These are phyloP conservation scores for Dascyllus trimaculatus DNA, from an alignment of 2,113 vertebrate species.

Conservation along the genomic window DNA sequence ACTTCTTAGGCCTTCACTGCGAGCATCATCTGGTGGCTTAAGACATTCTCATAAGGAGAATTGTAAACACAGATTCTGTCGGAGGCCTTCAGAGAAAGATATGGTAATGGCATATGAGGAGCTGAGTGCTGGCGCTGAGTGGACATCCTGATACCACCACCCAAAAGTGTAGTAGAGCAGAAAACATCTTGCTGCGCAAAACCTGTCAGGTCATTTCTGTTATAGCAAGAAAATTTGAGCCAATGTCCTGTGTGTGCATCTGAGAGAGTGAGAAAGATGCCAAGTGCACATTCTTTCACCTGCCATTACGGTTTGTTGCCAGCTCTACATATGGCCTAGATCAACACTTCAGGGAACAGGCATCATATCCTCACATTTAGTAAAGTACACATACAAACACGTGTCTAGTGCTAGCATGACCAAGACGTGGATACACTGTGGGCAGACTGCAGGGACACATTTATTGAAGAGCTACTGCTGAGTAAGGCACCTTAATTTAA, in stretches of 20 bases:
- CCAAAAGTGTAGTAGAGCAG: conserved; percentile 78
- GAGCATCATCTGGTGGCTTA: conserved; percentile 38
- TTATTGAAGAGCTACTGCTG: conserved; percentile 3
- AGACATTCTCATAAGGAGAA: conserved; percentile 25
- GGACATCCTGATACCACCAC: conserved; percentile 70
- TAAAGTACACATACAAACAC: conserved; percentile 53
- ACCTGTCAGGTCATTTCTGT: conserved; percentile 80
- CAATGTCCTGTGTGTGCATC: conserved; percentile 59
- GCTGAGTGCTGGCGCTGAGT: conserved; percentile 50
- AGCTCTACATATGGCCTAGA: conserved; percentile 78
- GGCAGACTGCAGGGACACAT: background rate
- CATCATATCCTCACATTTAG: conserved; percentile 67
- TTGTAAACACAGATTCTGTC: background rate
- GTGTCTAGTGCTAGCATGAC: conserved; percentile 54
- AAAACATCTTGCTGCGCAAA: conserved; percentile 79
- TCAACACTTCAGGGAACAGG: conserved; percentile 67
- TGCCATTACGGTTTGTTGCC: conserved; percentile 64
- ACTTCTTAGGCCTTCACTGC: conserved; percentile 56
- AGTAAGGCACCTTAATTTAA: background rate
- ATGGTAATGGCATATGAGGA: conserved; percentile 9
- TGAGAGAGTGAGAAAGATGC: conserved; percentile 55
- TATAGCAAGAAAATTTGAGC: conserved; percentile 67
- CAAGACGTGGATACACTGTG: conserved; percentile 2
- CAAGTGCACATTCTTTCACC: conserved; percentile 73
- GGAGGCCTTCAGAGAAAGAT: background rate